These are phyloP conservation scores for Simalia tracyae DNA, from an alignment of 2,797 vertebrate genomes.

Conservation along the genomic window DNA sequence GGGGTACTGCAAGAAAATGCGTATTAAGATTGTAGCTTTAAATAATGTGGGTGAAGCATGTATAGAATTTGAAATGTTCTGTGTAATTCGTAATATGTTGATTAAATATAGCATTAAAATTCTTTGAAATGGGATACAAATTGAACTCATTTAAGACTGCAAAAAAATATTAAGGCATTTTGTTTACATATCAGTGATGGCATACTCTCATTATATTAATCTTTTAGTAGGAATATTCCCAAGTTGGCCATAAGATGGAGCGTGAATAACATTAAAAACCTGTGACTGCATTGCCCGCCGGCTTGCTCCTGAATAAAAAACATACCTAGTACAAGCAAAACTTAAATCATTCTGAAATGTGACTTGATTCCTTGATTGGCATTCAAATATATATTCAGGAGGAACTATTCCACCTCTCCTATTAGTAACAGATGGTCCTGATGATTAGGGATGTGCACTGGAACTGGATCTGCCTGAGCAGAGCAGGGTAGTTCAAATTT, in stretches of 20 bases:
- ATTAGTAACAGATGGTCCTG: neutral
- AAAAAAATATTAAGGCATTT: neutral
- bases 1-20: neutral
- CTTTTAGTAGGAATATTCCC: neutral
- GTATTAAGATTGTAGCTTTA: neutral
- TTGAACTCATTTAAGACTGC: neutral
- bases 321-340: neutral
- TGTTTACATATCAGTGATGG: neutral
- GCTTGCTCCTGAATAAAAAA: neutral
- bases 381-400: neutral
- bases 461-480: neutral
- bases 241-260: slow-evolving; percentile 63
- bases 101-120: neutral
- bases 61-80: neutral
- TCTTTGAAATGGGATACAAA: neutral
- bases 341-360: neutral
- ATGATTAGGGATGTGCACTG: neutral
- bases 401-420: neutral
- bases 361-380: neutral
- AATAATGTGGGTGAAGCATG: neutral
- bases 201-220: neutral
- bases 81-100: neutral
- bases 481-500: neutral
- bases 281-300: neutral
- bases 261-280: slow-evolving; percentile 25